phyloP scores from a whole-genome alignment of 2,888 invertebrate genomes.

The Drosophila yooni region DNA sequence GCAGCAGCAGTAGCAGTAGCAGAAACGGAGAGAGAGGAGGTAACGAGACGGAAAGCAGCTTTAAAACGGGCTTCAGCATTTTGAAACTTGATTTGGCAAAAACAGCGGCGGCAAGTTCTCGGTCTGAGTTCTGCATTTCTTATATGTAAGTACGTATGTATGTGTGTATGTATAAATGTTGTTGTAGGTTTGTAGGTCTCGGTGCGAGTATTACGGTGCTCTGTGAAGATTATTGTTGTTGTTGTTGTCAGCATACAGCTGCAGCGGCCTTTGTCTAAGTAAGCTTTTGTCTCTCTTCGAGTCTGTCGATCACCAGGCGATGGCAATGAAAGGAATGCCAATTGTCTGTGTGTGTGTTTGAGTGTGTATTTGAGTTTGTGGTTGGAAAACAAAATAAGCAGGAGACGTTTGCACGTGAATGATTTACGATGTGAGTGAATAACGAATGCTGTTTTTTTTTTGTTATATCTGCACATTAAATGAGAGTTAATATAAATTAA shows the following conservation, averaged over 20 bases:
- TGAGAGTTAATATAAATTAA: neutral
- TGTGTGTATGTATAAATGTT: conserved; percentile 27
- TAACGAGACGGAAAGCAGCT: conserved; percentile 46
- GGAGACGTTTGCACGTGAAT: conserved; percentile 5
- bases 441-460: neutral
- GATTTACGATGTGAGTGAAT: conserved; percentile 12
- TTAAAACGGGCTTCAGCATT: conserved; percentile 61
- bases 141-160: neutral
- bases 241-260: conserved; percentile 36
- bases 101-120: conserved; percentile 39
- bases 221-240: conserved; percentile 27
- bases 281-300: conserved; percentile 40
- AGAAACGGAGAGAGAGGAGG: conserved; percentile 5
- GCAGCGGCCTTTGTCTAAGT: conserved; percentile 45
- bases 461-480: neutral
- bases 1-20: neutral
- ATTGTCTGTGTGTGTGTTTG: conserved; percentile 10
- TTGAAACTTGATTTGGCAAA: conserved; percentile 69
- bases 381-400: neutral
- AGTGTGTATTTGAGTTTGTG: neutral
- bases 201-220: conserved; percentile 63
- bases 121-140: conserved; percentile 26
- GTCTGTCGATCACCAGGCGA: conserved; percentile 45
- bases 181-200: conserved; percentile 76
- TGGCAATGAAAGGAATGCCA: conserved; percentile 38